phyloP scores from a whole-genome alignment of 2,113 vertebrate species.

The Pelmatolapia mariae region DNA sequence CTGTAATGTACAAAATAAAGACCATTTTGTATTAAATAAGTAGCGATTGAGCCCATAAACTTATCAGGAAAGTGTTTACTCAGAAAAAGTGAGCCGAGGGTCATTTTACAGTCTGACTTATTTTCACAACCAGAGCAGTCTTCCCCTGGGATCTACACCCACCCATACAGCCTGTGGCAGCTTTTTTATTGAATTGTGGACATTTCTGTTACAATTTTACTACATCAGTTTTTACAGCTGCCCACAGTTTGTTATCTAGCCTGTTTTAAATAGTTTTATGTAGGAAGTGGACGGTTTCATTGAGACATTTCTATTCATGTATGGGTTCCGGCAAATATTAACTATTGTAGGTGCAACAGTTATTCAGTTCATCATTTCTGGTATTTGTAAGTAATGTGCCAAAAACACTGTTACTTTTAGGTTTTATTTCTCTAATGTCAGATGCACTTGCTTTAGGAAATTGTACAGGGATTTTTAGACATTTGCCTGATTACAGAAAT shows the following conservation, averaged over 20 bases:
- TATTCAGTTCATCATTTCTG: not conserved
- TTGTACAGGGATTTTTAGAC: not conserved
- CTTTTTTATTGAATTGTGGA: not conserved
- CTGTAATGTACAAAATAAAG: not conserved
- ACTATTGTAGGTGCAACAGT: not conserved
- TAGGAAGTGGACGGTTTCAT: not conserved
- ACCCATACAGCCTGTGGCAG: not conserved
- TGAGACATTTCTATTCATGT: not conserved
- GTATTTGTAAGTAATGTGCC: not conserved
- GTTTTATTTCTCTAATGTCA: not conserved
- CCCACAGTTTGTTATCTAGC: not conserved
- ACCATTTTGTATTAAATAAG: not conserved
- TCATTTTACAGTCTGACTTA: not conserved
- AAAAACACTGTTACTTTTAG: not conserved
- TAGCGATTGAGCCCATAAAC: not conserved
- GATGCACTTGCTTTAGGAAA: not conserved
- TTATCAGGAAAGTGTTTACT: not conserved
- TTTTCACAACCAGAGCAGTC: not conserved
- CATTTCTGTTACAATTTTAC: not conserved
- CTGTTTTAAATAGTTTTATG: not conserved
- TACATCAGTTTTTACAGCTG: not conserved
- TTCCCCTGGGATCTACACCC: not conserved
- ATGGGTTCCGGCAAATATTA: not conserved
- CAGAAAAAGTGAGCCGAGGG: not conserved
- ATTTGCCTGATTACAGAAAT: not conserved